Base-by-base conservation (phyloP, 2,113 vertebrate genomes). In the Falcunculus frontatus region DNA sequence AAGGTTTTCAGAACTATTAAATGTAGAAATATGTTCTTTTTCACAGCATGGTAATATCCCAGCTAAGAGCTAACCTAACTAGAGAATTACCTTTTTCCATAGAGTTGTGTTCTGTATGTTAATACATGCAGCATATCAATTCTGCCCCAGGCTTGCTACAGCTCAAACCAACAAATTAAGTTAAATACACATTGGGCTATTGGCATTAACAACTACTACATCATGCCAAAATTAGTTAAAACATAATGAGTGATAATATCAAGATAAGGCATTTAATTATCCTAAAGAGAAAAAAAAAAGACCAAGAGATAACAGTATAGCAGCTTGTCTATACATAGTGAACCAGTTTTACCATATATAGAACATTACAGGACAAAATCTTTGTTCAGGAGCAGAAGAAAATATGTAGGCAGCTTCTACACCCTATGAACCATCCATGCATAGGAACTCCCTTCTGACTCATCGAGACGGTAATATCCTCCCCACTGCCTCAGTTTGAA, bases 111-210 rank as follows among this genome's bases (percentile, higher is more conserved):
- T 93, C 50, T 59, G 1, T 81, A 47, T 63, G 42, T 67, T 90
- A 89, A 84, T 84, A 78, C 23, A 76, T 30, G 21, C 49, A 91
- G 29, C 44, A 64, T 68, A 79, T 69, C 72, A 84, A 62, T 82
- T 78, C n/a, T 72, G 64, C 81, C 65, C 30, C 70, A 73, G 81
- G 74, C 77, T 89, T 84, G 15, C 57, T 72, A 62, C 30, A 53
- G 49, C 87, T 95, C 81, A 93, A 92, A 70, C 11, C 46, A 84
- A 53, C 22, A 91, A 79, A 92, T 95, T 59, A 84, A 87, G 29
- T 70, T 84, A 87, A 91, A 87, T 44, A 78, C 26, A 52, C 67
- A 33, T 32, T 56, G 32, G 57, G 16, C 41, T 87, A 42, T 29
- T 64, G 65, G n/a, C 44, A 62, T 26, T 73, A 78, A 39, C 10